These are phyloP conservation scores for Chaetodon trifascialis DNA, from an alignment of 2,113 vertebrate species.

Conservation along the genomic window DNA sequence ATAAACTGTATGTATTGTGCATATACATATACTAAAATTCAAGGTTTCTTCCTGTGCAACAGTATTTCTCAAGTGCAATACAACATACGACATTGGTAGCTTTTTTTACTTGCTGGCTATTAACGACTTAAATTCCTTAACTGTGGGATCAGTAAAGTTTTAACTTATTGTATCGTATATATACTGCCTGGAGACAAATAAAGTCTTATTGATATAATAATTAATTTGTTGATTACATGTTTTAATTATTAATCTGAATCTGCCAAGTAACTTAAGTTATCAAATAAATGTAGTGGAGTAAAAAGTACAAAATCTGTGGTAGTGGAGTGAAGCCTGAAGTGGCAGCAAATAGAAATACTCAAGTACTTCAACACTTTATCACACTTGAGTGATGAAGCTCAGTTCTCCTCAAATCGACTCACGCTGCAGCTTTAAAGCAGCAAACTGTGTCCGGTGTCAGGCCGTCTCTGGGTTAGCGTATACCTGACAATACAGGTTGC, in stretches of 20 bases:
- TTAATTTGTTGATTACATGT: no score
- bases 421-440: background rate
- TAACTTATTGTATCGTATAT: no score
- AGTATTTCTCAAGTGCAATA: no score
- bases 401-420: background rate
- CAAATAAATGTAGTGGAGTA: background rate
- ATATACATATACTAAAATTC: no score
- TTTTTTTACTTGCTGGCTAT: no score
- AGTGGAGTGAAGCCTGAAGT: background rate
- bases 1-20: no score
- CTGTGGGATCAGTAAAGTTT: no score
- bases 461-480: background rate
- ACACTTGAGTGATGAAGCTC: background rate
- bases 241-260: background rate
- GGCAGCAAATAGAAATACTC: background rate
- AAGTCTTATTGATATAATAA: no score
- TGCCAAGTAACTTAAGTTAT: background rate
- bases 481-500: background rate
- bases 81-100: no score
- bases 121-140: no score
- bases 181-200: background rate
- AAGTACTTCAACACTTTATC: no score
- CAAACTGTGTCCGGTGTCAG: background rate
- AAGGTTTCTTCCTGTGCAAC: no score
- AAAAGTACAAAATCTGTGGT: background rate